phyloP scores from a whole-genome alignment of 2,113 vertebrate species.

The Cygnus atratus region DNA sequence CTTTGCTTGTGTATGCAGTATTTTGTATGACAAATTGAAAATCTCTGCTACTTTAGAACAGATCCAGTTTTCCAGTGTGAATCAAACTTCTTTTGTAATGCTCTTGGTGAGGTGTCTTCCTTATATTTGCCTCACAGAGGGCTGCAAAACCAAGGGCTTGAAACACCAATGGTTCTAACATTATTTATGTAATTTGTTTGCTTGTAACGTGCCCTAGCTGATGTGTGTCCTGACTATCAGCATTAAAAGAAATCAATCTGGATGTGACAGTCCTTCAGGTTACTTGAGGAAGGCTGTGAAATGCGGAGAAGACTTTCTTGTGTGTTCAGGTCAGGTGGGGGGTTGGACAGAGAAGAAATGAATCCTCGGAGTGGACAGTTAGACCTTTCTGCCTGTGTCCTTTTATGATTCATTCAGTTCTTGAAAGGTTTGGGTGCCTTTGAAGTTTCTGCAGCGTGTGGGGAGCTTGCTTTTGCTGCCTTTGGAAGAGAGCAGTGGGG shows the following conservation, averaged over 20 bases:
- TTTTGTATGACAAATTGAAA: background rate
- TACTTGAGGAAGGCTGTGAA: constrained; percentile 6
- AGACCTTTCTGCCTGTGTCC: constrained; percentile 39
- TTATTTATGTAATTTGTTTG: background rate
- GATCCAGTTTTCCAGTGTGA: background rate
- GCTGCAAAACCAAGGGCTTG: background rate
- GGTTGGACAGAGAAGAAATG: background rate
- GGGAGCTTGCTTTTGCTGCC: constrained; percentile 4
- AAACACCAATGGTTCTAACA: background rate
- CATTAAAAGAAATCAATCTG: background rate
- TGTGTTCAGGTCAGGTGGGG: background rate
- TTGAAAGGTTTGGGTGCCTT: constrained; percentile 11
- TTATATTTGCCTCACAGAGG: background rate
- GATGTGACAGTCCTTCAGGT: background rate
- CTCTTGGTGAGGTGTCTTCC: background rate
- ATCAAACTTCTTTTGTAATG: background rate
- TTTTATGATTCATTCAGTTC: constrained; percentile 40
- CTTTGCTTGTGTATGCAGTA: background rate
- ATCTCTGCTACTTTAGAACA: background rate
- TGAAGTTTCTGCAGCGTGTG: background rate
- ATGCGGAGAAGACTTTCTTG: background rate
- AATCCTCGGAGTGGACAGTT: background rate
- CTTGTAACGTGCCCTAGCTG: background rate
- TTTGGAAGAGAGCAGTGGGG: constrained; percentile 8
- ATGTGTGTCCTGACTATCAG: background rate